Conservation (phyloP, 2,113 vertebrate species). For the Peromyscus californicus region DNA sequence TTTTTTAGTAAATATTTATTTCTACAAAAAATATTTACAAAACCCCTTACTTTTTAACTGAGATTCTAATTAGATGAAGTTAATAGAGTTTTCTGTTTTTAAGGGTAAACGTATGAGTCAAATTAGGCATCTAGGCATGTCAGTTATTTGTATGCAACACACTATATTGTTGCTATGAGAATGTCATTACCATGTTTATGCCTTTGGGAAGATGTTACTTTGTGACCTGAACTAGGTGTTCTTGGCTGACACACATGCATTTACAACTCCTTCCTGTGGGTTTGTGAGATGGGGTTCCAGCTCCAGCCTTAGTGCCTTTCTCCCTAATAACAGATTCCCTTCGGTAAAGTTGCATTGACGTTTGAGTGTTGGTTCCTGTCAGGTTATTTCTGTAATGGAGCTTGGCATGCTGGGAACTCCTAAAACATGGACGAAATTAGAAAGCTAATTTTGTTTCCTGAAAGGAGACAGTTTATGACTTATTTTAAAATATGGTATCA, state of each 20-base stretch:
- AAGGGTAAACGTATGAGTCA: not conserved
- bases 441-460: not conserved
- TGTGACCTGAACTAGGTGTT: not conserved
- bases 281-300: no score
- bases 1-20: not conserved
- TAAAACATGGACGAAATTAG: not conserved
- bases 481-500: not conserved
- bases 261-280: not conserved
- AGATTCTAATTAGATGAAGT: not conserved
- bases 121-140: not conserved
- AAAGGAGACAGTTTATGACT: not conserved
- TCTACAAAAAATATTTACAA: not conserved
- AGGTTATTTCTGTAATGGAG: not conserved
- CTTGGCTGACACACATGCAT: no score
- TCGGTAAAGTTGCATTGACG: not conserved
- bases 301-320: not conserved
- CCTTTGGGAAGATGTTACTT: not conserved
- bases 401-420: not conserved
- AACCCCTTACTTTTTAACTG: no score
- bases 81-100: not conserved
- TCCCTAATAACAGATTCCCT: not conserved
- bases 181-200: not conserved
- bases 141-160: not conserved
- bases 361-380: not conserved
- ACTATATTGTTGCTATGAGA: not conserved